These are phyloP conservation scores for Charanyca ferruginea DNA, from an alignment of 2,888 invertebrate species.

Conservation along the genomic window DNA sequence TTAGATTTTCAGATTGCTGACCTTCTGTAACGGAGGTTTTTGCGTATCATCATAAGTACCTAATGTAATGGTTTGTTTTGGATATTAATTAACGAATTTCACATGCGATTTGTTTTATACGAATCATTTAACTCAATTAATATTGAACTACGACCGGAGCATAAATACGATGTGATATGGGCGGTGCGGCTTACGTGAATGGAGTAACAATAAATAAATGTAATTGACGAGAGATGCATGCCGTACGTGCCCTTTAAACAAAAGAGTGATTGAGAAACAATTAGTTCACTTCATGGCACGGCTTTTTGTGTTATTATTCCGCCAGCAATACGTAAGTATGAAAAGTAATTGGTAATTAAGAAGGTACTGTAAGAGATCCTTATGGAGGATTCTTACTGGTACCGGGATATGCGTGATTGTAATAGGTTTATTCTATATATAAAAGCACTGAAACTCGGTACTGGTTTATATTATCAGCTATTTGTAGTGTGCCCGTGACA, in stretches of 20 bases:
- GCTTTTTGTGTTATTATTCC: too few species aligned
- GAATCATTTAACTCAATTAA: neutral
- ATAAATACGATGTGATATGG: neutral
- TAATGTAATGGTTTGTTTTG: neutral
- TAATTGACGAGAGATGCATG: slow-evolving; percentile 19
- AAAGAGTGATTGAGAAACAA: slow-evolving; percentile 10
- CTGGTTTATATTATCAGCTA: too few species aligned
- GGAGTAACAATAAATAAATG: slow-evolving; percentile 7
- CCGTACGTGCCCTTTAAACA: slow-evolving; percentile 13
- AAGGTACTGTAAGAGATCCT: too few species aligned
- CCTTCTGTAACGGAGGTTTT: neutral
- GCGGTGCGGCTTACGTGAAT: neutral
- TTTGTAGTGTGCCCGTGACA: too few species aligned
- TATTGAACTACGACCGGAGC: neutral
- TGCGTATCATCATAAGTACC: neutral
- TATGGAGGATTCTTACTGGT: too few species aligned
- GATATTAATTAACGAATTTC: slow-evolving; percentile 1
- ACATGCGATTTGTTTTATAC: neutral
- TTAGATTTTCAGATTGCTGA: neutral
- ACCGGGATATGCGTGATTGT: too few species aligned
- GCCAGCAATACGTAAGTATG: too few species aligned
- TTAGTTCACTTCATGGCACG: neutral
- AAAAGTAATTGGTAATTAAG: too few species aligned
- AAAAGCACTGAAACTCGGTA: too few species aligned
- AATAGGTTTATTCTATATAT: too few species aligned